phyloP scores from a whole-genome alignment of 2,113 vertebrate species.

The Ptilorrhoa leucosticta region DNA sequence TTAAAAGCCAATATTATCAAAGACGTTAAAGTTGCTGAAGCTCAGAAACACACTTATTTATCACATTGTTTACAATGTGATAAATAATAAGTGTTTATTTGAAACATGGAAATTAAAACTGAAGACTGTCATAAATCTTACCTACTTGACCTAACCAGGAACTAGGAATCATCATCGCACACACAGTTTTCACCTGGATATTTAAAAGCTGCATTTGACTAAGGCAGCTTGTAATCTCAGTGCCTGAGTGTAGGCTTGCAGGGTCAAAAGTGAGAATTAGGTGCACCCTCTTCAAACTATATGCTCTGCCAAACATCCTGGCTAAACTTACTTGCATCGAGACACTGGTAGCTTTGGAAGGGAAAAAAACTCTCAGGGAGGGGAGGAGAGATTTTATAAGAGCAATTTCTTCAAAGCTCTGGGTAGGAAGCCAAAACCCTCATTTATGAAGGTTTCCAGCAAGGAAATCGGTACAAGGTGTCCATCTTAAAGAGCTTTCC shows the following conservation, averaged over 20 bases:
- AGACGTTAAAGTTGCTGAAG: not conserved
- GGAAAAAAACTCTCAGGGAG: not conserved
- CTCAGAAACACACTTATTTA: not conserved
- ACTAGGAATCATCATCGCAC: not conserved
- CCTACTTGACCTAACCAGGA: not conserved
- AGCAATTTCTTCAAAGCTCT: conserved; percentile 35
- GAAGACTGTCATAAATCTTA: not conserved
- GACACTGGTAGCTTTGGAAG: not conserved
- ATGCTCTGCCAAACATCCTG: not conserved
- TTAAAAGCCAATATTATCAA: not conserved
- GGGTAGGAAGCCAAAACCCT: conserved; percentile 51
- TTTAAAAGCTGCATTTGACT: not conserved
- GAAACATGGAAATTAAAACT: not conserved
- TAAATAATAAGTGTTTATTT: not conserved
- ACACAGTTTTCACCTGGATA: not conserved
- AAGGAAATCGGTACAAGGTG: conserved; percentile 44
- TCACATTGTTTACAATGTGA: not conserved
- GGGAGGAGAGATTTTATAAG: conserved; percentile 20
- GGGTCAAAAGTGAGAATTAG: not conserved
- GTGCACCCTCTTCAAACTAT: not conserved
- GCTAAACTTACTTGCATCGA: conserved; percentile 6
- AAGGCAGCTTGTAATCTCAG: not conserved
- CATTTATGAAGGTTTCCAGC: conserved; percentile 44
- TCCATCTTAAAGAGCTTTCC: conserved; percentile 48
- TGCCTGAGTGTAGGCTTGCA: not conserved